These are phyloP conservation scores for Oscheius myriophilus DNA, from an alignment of 2,888 invertebrate genomes.

Conservation along the genomic window DNA sequence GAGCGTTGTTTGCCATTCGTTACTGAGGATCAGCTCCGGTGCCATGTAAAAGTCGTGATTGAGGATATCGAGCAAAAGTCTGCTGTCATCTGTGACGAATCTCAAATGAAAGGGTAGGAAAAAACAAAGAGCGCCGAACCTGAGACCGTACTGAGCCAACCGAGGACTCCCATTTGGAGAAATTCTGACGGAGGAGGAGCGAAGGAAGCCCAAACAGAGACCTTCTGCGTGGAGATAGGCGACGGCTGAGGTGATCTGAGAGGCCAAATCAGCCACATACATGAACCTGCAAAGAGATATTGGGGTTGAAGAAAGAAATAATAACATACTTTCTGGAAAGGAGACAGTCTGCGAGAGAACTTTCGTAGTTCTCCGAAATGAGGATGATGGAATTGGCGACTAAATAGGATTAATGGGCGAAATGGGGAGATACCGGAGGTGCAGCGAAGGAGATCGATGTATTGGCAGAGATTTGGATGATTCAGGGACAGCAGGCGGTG, in stretches of 20 bases:
- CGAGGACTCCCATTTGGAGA: conserved; percentile 73
- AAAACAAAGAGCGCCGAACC: conserved; percentile 1
- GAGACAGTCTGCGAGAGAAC: conserved; percentile 74
- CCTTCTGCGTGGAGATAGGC: conserved; percentile 80
- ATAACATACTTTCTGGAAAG: neutral
- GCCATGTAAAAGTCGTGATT: conserved; percentile 18
- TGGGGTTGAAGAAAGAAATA: neutral
- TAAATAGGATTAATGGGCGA: conserved; percentile 24
- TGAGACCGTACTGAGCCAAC: conserved; percentile 19
- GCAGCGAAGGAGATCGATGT: conserved; percentile 85
- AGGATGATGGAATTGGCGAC: conserved; percentile 59
- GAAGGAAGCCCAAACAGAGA: conserved; percentile 80
- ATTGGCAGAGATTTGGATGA: conserved; percentile 82
- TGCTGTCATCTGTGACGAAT: conserved; percentile 30
- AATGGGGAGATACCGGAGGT: conserved; percentile 34
- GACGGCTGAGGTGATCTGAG: conserved; percentile 77
- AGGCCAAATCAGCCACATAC: conserved; percentile 4
- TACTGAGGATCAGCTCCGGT: conserved; percentile 33
- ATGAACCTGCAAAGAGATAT: conserved; percentile 1
- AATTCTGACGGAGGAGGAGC: conserved; percentile 84
- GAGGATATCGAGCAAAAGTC: conserved; percentile 20
- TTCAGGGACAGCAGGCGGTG: conserved; percentile 45
- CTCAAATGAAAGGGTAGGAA: conserved; percentile 10
- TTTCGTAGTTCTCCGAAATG: conserved; percentile 75
- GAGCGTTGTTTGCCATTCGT: conserved; percentile 11